These are phyloP conservation scores for Platycercus adscitus DNA, from an alignment of 2,113 vertebrate species.

Conservation along the genomic window DNA sequence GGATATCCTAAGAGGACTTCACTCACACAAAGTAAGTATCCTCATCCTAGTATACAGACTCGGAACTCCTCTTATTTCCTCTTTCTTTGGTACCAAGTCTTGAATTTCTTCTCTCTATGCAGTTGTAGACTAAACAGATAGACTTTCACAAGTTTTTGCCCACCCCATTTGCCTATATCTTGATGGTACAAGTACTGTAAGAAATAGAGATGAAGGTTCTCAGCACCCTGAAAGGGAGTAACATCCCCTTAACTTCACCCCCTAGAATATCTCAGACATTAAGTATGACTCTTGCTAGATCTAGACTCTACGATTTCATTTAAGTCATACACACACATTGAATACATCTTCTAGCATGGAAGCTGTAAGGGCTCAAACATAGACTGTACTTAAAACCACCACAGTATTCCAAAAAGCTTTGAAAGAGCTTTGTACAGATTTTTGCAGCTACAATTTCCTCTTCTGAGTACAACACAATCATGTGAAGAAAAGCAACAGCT, in stretches of 20 bases:
- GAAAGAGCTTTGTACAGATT: not conserved
- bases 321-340: not conserved
- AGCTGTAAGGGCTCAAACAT: not conserved
- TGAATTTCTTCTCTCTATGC: not conserved
- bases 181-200: not conserved
- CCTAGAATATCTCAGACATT: not conserved
- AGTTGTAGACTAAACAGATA: not conserved
- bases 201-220: not conserved
- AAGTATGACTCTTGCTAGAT: too few relatives aligned
- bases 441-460: not conserved
- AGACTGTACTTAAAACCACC: not conserved
- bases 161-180: not conserved
- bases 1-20: not conserved
- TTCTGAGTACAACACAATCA: not conserved
- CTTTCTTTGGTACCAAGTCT: not conserved
- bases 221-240: not conserved
- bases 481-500: not conserved
- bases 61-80: not conserved
- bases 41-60: not conserved
- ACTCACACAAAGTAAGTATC: not conserved
- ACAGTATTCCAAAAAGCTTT: not conserved
- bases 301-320: not conserved
- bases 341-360: not conserved
- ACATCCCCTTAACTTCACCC: not conserved
- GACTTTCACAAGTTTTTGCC: not conserved